Percentiles rank a stretch among this genome's conserved stretches.
Conservation (phyloP, 2,113 vertebrate genomes). For the Oreochromis spilurus region DNA sequence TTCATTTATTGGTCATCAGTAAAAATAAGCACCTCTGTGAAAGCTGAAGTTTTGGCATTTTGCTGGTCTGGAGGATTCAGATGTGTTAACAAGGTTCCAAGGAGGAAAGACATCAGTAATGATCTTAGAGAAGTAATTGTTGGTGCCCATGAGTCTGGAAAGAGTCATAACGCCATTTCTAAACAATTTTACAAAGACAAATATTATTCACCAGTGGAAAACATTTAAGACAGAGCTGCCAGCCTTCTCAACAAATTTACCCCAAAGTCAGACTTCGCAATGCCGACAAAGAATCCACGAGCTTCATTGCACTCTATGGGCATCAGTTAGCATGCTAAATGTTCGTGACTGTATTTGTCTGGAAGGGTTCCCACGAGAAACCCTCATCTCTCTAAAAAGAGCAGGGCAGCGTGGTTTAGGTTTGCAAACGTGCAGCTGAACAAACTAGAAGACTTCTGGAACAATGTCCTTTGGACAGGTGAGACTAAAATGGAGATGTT, state of each 20-base stretch:
- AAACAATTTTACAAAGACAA: not conserved
- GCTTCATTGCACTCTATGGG: accelerated
- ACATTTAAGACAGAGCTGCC: accelerated
- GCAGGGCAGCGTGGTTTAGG: accelerated
- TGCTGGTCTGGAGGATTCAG: accelerated
- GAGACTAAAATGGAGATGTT: not conserved
- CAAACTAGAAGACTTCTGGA: not conserved
- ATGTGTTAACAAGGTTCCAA: accelerated
- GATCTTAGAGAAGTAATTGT: not conserved
- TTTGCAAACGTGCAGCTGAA: not conserved
- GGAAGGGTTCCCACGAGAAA: not conserved
- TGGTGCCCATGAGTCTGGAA: not conserved
- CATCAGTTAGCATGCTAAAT: not conserved
- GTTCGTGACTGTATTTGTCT: not conserved
- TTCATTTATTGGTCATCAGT: not conserved
- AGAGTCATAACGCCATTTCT: accelerated
- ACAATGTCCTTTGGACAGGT: not conserved
- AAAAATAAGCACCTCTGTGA: not conserved
- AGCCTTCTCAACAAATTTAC: not conserved
- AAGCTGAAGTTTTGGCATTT: accelerated
- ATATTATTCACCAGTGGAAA: accelerated
- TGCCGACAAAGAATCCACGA: not conserved
- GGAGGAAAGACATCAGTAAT: not conserved
- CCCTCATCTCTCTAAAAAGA: not conserved
- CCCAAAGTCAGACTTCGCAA: not conserved